A percentile compares a stretch with the other conserved stretches of the same genome.
These are phyloP conservation scores for Epinephelus moara DNA, from an alignment of 2,113 vertebrate genomes.

Conservation along the genomic window DNA sequence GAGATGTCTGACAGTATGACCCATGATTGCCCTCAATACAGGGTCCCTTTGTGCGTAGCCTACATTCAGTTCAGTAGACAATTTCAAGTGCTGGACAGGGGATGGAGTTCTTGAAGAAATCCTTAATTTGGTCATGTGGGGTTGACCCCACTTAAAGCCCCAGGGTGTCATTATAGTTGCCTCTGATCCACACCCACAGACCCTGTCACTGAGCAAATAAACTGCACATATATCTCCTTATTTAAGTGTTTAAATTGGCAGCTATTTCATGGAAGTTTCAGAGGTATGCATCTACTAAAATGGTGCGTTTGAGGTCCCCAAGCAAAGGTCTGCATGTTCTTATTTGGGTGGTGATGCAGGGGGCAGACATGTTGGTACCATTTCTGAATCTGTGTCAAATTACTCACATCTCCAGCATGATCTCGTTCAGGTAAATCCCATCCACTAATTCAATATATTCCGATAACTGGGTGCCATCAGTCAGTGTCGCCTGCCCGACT, in stretches of 20 bases:
- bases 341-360: background rate
- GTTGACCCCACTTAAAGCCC: background rate
- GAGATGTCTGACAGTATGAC: slow-evolving; percentile 44
- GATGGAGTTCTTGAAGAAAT: background rate
- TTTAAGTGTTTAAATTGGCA: background rate
- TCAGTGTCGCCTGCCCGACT: slow-evolving; percentile 87
- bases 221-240: background rate
- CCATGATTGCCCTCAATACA: slow-evolving; percentile 51
- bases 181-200: background rate
- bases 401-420: slow-evolving; percentile 98
- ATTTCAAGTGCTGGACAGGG: slow-evolving; percentile 35
- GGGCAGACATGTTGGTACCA: background rate
- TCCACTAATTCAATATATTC: slow-evolving; percentile 96
- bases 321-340: background rate
- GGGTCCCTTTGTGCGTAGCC: slow-evolving; percentile 69
- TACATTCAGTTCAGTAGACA: slow-evolving; percentile 58
- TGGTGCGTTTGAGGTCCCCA: slow-evolving; percentile 10
- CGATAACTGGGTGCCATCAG: slow-evolving; percentile 89
- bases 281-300: background rate
- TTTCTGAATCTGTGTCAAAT: slow-evolving; percentile 3
- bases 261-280: background rate
- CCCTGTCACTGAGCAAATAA: background rate
- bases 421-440: slow-evolving; percentile 94
- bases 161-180: background rate
- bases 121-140: background rate